These are phyloP conservation scores for Xestia sexstrigata DNA, from an alignment of 2,888 invertebrate genomes.

Conservation along the genomic window DNA sequence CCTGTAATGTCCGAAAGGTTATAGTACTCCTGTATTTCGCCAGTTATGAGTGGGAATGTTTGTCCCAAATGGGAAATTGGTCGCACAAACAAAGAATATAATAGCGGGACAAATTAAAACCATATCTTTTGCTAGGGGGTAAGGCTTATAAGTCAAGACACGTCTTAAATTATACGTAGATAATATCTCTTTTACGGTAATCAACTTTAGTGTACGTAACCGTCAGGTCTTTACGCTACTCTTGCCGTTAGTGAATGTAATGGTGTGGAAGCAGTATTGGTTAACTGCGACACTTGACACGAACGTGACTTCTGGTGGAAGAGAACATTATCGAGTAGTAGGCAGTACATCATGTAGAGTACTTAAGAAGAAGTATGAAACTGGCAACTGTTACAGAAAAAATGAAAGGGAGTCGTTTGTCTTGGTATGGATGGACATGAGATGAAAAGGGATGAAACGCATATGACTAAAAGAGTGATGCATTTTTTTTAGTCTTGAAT, in stretches of 20 bases:
- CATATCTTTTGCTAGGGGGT: neutral
- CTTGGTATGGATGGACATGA: neutral
- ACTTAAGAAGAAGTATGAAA: neutral
- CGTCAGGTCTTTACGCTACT: constrained; percentile 22
- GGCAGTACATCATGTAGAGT: neutral
- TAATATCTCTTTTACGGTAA: constrained; percentile 41
- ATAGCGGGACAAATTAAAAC: neutral
- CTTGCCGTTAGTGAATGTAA: constrained; percentile 34
- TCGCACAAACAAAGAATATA: too few relatives aligned
- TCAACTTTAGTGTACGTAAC: constrained; percentile 35
- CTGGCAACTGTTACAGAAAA: neutral
- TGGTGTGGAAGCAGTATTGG: constrained; percentile 34
- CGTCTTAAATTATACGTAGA: constrained; percentile 13
- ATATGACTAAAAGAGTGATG: neutral
- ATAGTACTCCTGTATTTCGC: neutral
- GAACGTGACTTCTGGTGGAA: constrained; percentile 35
- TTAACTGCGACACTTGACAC: constrained; percentile 35
- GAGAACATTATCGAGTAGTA: neutral
- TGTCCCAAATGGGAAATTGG: neutral
- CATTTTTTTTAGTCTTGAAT: too few relatives aligned
- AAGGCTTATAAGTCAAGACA: constrained; percentile 3
- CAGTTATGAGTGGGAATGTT: neutral
- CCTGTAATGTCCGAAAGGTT: neutral
- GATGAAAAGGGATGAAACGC: neutral
- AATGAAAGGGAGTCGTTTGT: neutral